These are phyloP conservation scores for Penaeus monodon DNA, from an alignment of 2,888 invertebrate genomes.

Conservation along the genomic window DNA sequence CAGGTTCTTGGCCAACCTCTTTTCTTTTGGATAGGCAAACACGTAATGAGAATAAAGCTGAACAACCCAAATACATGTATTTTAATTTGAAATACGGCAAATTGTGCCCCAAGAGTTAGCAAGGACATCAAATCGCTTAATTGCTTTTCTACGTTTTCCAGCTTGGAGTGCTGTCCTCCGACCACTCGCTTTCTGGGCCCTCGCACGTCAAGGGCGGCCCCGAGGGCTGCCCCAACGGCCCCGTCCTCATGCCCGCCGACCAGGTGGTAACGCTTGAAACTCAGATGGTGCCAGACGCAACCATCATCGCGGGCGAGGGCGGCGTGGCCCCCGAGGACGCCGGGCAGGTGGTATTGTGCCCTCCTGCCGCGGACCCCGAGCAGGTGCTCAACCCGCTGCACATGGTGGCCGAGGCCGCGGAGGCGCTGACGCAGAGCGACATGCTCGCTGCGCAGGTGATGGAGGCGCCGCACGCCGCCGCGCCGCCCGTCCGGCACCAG, in stretches of 20 bases:
- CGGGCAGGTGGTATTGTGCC: constrained; percentile 25
- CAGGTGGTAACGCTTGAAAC: constrained; percentile 40
- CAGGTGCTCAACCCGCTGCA: constrained; percentile 44
- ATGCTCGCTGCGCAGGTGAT: background rate
- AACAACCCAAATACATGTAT: no score
- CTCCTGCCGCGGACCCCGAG: constrained; percentile 15
- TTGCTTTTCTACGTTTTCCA: background rate
- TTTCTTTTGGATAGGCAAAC: no score
- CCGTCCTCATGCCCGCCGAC: constrained; percentile 43
- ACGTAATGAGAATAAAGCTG: no score
- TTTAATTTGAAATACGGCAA: no score
- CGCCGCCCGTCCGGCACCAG: no score
- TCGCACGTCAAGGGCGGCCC: background rate
- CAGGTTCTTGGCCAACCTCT: no score
- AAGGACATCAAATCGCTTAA: no score
- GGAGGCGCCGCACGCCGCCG: no score
- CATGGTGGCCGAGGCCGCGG: constrained; percentile 49
- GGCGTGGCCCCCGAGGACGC: constrained; percentile 15
- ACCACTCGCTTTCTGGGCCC: background rate
- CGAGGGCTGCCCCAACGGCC: constrained; percentile 13
- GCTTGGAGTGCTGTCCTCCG: constrained; percentile 8
- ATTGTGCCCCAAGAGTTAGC: no score
- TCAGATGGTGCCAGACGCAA: constrained; percentile 31
- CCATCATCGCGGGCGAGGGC: constrained; percentile 14
- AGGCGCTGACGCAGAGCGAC: constrained; percentile 46